Conservation (phyloP, 2,888 invertebrate species). For the Athalia cordata region DNA sequence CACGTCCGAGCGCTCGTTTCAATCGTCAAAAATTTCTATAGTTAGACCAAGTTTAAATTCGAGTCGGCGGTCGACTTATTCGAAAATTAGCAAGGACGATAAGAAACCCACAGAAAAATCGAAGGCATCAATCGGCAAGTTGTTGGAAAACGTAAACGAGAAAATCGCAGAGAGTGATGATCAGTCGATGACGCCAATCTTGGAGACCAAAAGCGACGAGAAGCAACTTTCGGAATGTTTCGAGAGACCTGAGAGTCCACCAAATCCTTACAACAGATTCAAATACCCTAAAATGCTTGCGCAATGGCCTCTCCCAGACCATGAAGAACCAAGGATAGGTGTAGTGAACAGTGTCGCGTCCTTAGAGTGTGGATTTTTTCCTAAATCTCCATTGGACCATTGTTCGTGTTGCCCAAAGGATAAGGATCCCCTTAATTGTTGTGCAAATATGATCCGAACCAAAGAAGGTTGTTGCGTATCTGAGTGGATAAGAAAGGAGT, state of each 20-base stretch:
- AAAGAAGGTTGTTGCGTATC: constrained; percentile 51
- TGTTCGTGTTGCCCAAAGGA: constrained; percentile 54
- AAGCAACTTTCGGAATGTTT: neutral
- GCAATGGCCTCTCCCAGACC: constrained; percentile 51
- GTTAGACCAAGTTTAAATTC: neutral
- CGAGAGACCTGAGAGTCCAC: constrained; percentile 55
- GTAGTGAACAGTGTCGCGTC: constrained; percentile 50
- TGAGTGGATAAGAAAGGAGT: constrained; percentile 54
- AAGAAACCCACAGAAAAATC: neutral
- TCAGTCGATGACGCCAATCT: neutral
- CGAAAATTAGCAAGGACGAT: neutral
- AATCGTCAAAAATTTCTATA: neutral
- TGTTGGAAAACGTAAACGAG: neutral
- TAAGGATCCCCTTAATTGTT: constrained; percentile 49
- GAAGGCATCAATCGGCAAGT: neutral
- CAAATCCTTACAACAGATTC: constrained; percentile 63
- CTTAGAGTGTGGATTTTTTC: constrained; percentile 54
- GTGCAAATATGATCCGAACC: constrained; percentile 48
- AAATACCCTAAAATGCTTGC: constrained; percentile 52
- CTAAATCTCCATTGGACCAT: constrained; percentile 54
- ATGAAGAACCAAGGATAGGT: constrained; percentile 50
- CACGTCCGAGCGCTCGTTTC: neutral
- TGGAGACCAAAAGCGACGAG: neutral
- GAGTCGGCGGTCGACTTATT: neutral
- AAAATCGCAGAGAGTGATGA: neutral